Conservation (phyloP, 2,888 invertebrate species). For the Abrostola triplasia region DNA sequence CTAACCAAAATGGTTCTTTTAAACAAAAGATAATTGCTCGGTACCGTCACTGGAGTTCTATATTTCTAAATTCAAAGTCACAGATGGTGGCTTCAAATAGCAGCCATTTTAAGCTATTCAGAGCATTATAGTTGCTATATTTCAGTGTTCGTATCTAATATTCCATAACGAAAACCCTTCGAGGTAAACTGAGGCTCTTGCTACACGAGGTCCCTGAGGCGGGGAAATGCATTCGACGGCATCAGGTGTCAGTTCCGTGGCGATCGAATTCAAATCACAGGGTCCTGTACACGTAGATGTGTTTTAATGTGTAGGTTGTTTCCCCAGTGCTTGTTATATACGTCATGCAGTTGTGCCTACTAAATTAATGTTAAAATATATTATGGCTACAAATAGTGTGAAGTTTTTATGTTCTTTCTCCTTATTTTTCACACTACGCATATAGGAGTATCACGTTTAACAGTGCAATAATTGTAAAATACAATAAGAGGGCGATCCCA, state of each 20-base stretch:
- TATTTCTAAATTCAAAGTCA: slow-evolving; percentile 7
- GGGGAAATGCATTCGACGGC: slow-evolving; percentile 47
- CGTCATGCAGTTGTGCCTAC: no score
- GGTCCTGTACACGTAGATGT: neutral
- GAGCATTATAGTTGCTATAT: slow-evolving; percentile 35
- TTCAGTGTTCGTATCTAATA: slow-evolving; percentile 43
- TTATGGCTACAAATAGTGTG: no score
- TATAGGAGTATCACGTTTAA: no score
- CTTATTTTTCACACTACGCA: no score
- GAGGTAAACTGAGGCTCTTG: slow-evolving; percentile 36
- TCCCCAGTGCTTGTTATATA: no score
- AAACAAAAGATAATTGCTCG: no score
- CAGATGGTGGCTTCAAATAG: slow-evolving; percentile 40
- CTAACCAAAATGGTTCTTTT: no score
- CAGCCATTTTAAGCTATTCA: slow-evolving; percentile 18
- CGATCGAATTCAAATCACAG: slow-evolving; percentile 21
- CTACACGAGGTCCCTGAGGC: slow-evolving; percentile 46
- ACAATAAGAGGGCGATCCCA: no score
- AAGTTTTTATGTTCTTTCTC: no score
- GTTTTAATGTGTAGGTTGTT: neutral
- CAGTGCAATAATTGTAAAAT: no score
- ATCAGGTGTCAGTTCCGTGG: slow-evolving; percentile 48
- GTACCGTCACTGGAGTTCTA: neutral
- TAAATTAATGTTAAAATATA: no score
- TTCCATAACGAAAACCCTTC: slow-evolving; percentile 36